Evolutionary conservation across 2,888 invertebrate genomes (phyloP).

Genomic region (Brachyptera risi): DNA sequence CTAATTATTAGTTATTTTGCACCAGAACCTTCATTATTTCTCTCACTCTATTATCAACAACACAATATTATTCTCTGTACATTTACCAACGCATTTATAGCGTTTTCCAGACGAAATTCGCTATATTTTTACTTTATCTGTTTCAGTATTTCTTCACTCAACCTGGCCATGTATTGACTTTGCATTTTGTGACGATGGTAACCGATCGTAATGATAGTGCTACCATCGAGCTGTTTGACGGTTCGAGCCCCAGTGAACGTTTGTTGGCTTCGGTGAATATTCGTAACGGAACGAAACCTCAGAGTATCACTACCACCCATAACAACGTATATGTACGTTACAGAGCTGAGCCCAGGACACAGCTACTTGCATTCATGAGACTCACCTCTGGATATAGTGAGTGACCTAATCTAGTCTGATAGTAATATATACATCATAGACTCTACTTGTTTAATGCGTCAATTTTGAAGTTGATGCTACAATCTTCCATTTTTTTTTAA

Average conservation of each 20-base stretch:
- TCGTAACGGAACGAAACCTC: constrained; percentile 81
- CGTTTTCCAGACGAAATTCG: too few species aligned
- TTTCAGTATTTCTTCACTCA: constrained; percentile 66
- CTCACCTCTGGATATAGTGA: constrained; percentile 69
- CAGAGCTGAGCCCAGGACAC: constrained; percentile 64
- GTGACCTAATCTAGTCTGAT: too few species aligned
- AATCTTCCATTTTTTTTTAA: too few species aligned
- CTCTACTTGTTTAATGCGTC: too few species aligned
- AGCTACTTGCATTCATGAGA: constrained; percentile 72
- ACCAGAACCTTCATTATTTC: too few species aligned
- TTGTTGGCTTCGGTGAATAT: constrained; percentile 67
- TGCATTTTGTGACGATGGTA: constrained; percentile 78
- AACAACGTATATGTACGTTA: constrained; percentile 79
- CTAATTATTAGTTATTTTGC: too few species aligned
- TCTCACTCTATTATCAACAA: too few species aligned
- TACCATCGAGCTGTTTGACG: constrained; percentile 50
- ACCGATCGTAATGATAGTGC: constrained; percentile 70
- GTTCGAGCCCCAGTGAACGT: constrained; percentile 53
- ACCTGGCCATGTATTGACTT: constrained; percentile 74
- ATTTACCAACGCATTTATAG: too few species aligned
- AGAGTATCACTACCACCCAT: constrained; percentile 77
- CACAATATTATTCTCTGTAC: too few species aligned
- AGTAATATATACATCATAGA: too few species aligned
- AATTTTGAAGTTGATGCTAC: too few species aligned
- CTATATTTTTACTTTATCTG: constrained; percentile 3